These are phyloP conservation scores for Phengaris arion DNA, from an alignment of 2,888 invertebrate species.

Conservation along the genomic window DNA sequence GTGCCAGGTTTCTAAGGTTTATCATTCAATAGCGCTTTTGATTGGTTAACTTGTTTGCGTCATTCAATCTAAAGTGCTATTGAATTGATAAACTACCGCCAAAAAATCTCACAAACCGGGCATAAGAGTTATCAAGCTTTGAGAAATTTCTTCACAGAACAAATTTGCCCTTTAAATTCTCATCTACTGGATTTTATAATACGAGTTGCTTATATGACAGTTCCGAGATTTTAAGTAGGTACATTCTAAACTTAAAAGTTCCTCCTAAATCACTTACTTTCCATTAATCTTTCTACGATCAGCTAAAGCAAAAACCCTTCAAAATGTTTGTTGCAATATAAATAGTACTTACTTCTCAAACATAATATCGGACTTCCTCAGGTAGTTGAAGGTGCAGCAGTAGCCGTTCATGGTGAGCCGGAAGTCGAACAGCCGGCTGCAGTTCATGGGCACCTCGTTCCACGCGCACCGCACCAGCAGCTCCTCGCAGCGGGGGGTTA, in stretches of 20 bases:
- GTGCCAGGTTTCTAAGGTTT: no score
- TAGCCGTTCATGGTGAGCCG: constrained; percentile 80
- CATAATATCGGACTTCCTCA: constrained; percentile 59
- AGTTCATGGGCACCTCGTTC: constrained; percentile 64
- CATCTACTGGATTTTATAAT: no score
- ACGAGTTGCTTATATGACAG: no score
- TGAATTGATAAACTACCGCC: no score
- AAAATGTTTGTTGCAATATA: background rate
- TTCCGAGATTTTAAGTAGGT: background rate
- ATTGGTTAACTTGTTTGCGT: no score
- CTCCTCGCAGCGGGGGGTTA: constrained; percentile 73
- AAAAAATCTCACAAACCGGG: no score
- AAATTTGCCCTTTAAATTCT: no score
- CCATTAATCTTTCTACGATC: no score
- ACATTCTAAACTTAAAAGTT: background rate
- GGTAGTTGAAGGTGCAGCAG: constrained; percentile 81
- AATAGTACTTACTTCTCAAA: constrained; percentile 57
- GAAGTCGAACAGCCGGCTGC: constrained; percentile 72
- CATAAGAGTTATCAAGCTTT: no score
- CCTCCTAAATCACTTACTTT: background rate
- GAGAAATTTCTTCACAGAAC: no score
- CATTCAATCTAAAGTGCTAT: no score
- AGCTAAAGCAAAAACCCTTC: background rate
- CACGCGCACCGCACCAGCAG: constrained; percentile 72
- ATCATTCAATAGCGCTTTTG: no score